Percentiles rank a stretch among this genome's conserved stretches.
These are phyloP conservation scores for Erithacus rubecula DNA, from an alignment of 2,797 vertebrate genomes.

Conservation along the genomic window DNA sequence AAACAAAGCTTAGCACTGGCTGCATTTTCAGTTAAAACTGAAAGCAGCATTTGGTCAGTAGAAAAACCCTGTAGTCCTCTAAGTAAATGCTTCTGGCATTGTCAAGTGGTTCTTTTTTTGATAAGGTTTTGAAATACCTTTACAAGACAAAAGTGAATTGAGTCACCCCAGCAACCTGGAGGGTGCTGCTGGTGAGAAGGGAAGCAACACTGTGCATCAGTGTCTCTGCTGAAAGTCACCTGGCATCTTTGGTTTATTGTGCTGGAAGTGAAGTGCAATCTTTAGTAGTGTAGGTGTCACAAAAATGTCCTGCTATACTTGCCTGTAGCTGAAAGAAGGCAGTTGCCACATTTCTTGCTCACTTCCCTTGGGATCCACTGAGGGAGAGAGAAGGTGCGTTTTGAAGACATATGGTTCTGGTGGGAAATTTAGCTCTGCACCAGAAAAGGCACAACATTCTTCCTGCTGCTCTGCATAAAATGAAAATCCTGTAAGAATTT, in stretches of 20 bases:
- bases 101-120: not conserved
- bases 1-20: not conserved
- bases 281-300: not conserved
- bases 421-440: conserved; percentile 47
- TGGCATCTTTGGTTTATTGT: not conserved
- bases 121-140: not conserved
- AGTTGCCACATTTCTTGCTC: conserved; percentile 34
- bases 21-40: not conserved
- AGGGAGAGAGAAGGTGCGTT: conserved; percentile 35
- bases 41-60: not conserved
- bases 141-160: not conserved
- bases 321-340: conserved; percentile 48
- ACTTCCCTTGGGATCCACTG: conserved; percentile 42
- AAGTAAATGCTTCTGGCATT: not conserved
- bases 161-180: not conserved
- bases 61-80: not conserved
- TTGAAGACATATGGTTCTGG: conserved; percentile 27
- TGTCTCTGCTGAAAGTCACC: not conserved
- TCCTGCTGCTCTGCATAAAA: conserved; percentile 47
- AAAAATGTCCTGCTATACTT: conserved; percentile 31
- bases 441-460: conserved; percentile 44
- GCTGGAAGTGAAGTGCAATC: not conserved
- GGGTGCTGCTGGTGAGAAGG: not conserved
- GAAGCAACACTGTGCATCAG: not conserved
- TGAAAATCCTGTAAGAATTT: conserved; percentile 56